Base-by-base conservation (phyloP, 2,113 vertebrate genomes). In the Scytalopus superciliaris region DNA sequence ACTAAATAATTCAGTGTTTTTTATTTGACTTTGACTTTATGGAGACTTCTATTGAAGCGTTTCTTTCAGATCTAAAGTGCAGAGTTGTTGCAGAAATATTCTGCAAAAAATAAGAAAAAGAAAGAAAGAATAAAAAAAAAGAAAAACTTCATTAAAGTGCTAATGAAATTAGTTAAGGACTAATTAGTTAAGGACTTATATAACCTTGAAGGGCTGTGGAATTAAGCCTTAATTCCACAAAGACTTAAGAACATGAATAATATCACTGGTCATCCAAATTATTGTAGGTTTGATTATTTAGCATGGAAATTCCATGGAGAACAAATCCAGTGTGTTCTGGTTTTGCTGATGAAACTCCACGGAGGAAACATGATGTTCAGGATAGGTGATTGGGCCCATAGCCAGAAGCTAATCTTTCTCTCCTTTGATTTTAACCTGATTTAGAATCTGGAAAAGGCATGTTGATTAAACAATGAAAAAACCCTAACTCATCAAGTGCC, bases 11-110 rank as follows among this genome's bases (percentile, higher is more conserved):
- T 93, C 75, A 83, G 28, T 93, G 85, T 70, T 96, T 74, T 96
- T 97, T 94, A 96, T 95, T 93, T 97, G 69, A 94, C 92, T 96
- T 97, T 89, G 82, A 90, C 96, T 93, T 95, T 90, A 80, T 90
- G 76, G 80, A 84, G 64, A 62, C 42, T 95, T 95, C 31, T 91
- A 40, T 68, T 74, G 86, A 95, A 96, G 47, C 33, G 33, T 92
- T 96, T 96, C 80, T 97, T 95, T 97, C 77, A 94, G 33, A 72
- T 62, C 33, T 79, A 14, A 84, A 30, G 13, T 31, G 44, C 76
- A 52, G n/a, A 86, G 47, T 92, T 88, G 56, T 76, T 91, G 8
- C 45, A 89, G 77, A 84, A 93, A 84, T 91, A 52, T 92, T 96
- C 88, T 95, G 59, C 64, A 60, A 44, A 67, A 89, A 70, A 45